Base-by-base conservation (phyloP, 2,888 invertebrate species). In the Dasysyrphus tricinctus region DNA sequence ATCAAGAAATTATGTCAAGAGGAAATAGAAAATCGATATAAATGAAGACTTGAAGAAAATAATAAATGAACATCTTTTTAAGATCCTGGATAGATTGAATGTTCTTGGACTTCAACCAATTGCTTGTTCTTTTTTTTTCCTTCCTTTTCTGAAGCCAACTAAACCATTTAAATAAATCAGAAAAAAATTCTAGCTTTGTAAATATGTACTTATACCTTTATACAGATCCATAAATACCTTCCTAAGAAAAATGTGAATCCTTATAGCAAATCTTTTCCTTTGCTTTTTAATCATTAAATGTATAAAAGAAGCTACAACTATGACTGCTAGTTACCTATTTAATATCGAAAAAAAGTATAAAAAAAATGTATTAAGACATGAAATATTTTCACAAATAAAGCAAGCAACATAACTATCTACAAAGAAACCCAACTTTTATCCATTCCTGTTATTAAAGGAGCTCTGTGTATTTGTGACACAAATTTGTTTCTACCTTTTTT, bases 1-100 rank as follows among this genome's bases (percentile, higher is more conserved):
- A 61, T 61, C 61, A 42, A 61, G 14, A 5, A 61, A 42, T 42
- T 42, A 42, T 61, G 61, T 61, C 61, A 61, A 61, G 42, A 61
- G 42, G 61, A 61, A 42, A 39, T 61, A 61, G 7, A 37, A 61
- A 61, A 61, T 61, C 61, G 9, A 61, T 61, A 39, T 61, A 42
- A 39, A 39, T 61, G n/a, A 61, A 57, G 19, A 57, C 57, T 57
- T 14, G 57, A 57, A 57, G 57, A 57, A 57, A 34, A 57, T 57
- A 9, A n/a, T 49, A 49, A 49, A 49, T 49, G 19, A 11, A 4
- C 11, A 19, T 49, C n/a, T 4, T 49, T 49, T 49, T 19, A 8
- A 54, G 29, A 14, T 61, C 24, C 12, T 61, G 8, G 7, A 16
- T 4, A 12, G 59, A n/a, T n/a, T n/a, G n/a, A 59, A 37, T 39